These are phyloP conservation scores for Sialia sialis DNA, from an alignment of 2,113 vertebrate species.

Conservation along the genomic window DNA sequence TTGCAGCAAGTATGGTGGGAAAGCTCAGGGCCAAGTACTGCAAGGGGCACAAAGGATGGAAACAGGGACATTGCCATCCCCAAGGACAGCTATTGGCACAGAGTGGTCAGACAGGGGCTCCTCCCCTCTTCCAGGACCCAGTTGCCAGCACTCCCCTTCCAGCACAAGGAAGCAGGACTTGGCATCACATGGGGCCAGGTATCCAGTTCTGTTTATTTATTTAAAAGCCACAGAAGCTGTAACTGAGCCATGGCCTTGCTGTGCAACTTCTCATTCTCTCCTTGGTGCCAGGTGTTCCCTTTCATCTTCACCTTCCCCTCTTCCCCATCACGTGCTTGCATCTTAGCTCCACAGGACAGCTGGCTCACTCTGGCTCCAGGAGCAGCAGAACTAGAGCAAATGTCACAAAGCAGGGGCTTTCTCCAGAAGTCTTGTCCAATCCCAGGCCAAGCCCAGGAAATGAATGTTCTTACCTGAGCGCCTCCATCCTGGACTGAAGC, in stretches of 20 bases:
- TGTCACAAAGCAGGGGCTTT: neutral
- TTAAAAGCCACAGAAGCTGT: slow-evolving; percentile 43
- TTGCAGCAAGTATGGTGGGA: neutral
- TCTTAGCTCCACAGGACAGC: neutral
- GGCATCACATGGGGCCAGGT: neutral
- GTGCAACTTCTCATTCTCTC: neutral
- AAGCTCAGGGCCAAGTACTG: neutral
- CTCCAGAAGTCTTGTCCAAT: neutral
- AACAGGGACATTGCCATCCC: neutral
- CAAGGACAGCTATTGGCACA: neutral
- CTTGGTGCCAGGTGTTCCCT: neutral
- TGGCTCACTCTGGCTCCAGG: neutral
- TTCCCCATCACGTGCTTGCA: neutral
- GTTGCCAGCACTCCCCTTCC: neutral
- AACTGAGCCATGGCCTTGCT: neutral
- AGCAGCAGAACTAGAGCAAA: neutral
- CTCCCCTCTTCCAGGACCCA: neutral
- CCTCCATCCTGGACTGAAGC: fast-evolving
- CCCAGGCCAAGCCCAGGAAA: neutral
- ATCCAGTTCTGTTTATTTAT: slow-evolving; percentile 65
- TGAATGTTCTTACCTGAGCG: neutral
- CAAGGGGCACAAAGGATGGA: neutral
- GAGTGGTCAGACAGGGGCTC: fast-evolving
- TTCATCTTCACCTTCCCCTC: neutral
- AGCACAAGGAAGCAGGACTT: neutral